Evolutionary conservation across 2,888 invertebrate species (phyloP), one percentile per base, ranked within the genome.

Genomic region (Tanypteryx hageni): DNA sequence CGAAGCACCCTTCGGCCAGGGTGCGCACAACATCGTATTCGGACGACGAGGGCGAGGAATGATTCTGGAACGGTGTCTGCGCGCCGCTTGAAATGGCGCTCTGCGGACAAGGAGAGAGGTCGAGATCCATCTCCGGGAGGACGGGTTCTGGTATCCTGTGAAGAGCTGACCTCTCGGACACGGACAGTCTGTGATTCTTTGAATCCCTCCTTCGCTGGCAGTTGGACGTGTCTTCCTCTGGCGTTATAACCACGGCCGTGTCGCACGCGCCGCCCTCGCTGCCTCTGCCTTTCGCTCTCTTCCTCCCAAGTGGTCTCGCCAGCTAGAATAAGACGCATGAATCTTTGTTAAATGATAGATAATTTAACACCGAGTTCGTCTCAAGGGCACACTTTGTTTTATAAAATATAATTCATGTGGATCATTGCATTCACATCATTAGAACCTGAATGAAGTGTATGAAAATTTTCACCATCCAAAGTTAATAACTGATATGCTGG

Each of bases 1-100:
- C 97, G 94, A 97, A 97, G 93, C 97, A 97, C 14, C 97, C 97
- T 94, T 97, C 96, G 16, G 97, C 97, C 57, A 97, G 95, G 0
- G 96, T 96, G 94, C 96, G 96, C 85, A 96, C 95, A 22, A 97
- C 96, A 93, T 96, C 96, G 94, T 97, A 97, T 94, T 97, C 96
- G 86, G 59, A 31, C 59, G 81, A 18, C 44, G 64, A 64, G 18
- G 44, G n/a, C 18, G 56, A 18, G 59, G 27, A 57, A 64, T 89
- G 89, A 10, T 64, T 64, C 64, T 64, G 64, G 68, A 64, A 89
- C 18, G 89, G 44, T 18, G 61, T 31, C 31, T 27, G 61, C 7
- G 31, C 89, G 0, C 27, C 13, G 11, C 31, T 64, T 13, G 18
- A 14, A 13, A 59, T 59, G 58, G 85, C n/a, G 58, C 58, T 57